Conservation (phyloP, 53 echinoderm and acorn worm genomes). For the Arbacia lixula region DNA sequence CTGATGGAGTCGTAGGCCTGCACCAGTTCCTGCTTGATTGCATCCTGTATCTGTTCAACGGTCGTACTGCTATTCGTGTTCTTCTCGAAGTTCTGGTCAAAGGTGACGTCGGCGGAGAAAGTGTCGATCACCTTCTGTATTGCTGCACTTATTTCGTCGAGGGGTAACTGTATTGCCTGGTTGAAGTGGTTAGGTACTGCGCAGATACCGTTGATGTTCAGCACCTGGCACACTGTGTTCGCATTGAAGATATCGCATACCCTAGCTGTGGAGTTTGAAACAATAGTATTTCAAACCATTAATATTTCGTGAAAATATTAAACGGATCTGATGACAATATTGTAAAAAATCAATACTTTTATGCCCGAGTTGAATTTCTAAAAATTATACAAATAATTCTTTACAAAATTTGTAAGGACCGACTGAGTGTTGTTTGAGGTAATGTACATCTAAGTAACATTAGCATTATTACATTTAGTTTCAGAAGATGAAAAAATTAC, state of each 20-base stretch:
- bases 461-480: too few relatives aligned
- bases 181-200: conserved; percentile 61
- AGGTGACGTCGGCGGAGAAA: conserved; percentile 75
- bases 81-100: conserved; percentile 64
- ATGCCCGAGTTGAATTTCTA: too few relatives aligned
- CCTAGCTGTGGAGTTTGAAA: too few relatives aligned
- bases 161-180: conserved; percentile 46
- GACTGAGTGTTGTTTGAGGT: too few relatives aligned
- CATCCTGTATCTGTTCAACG: conserved; percentile 66
- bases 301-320: too few relatives aligned
- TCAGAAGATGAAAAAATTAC: too few relatives aligned
- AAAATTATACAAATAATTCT: too few relatives aligned
- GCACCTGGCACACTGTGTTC: conserved; percentile 59
- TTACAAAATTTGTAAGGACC: too few relatives aligned
- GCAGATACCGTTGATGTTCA: conserved; percentile 63
- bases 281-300: too few relatives aligned
- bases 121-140: conserved; percentile 45
- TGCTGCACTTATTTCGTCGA: conserved; percentile 28
- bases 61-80: conserved; percentile 67
- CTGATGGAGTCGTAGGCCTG: conserved; percentile 59
- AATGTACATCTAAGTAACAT: too few relatives aligned
- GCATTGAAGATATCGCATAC: conserved; percentile 72
- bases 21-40: conserved; percentile 71
- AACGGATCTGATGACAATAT: too few relatives aligned
- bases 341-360: too few relatives aligned